Percentiles rank a stretch among this genome's conserved stretches.
These are phyloP conservation scores for Sminthurinus aureus DNA, from an alignment of 2,888 invertebrate genomes.

Conservation along the genomic window DNA sequence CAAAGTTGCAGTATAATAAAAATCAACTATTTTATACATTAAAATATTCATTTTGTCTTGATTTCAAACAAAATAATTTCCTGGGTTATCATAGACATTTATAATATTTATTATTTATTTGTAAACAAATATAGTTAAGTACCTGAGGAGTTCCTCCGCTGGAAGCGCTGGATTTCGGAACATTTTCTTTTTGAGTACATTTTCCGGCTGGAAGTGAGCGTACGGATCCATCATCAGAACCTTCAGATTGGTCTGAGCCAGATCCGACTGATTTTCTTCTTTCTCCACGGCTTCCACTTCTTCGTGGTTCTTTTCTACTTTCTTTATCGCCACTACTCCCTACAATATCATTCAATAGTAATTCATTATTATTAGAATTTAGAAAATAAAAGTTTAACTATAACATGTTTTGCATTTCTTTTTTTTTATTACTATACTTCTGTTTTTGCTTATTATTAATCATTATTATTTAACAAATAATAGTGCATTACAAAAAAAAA, in stretches of 20 bases:
- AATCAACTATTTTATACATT: no score
- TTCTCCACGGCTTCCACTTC: conserved; percentile 44
- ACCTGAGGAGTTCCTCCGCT: conserved; percentile 57
- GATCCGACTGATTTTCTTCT: conserved; percentile 55
- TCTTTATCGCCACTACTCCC: conserved; percentile 15
- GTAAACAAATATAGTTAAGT: background rate
- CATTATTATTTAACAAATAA: no score
- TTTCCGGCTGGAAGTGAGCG: conserved; percentile 53
- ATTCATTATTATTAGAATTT: background rate
- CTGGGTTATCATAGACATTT: background rate
- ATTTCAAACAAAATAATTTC: background rate
- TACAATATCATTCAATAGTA: background rate
- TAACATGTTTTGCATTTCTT: no score
- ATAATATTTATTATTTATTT: background rate
- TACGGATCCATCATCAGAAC: conserved; percentile 55
- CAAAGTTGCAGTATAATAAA: no score
- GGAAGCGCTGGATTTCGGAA: conserved; percentile 54
- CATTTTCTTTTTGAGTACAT: conserved; percentile 50
- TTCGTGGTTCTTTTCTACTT: conserved; percentile 17
- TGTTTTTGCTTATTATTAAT: no score
- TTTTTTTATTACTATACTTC: no score
- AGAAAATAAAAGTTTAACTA: no score
- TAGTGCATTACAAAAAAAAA: no score
- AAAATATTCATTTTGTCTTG: no score
- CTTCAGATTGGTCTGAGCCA: conserved; percentile 54